Percentiles rank a stretch among this genome's conserved stretches.
These are phyloP conservation scores for Epistrophe grossulariae DNA, from an alignment of 2,888 invertebrate genomes.

Conservation along the genomic window DNA sequence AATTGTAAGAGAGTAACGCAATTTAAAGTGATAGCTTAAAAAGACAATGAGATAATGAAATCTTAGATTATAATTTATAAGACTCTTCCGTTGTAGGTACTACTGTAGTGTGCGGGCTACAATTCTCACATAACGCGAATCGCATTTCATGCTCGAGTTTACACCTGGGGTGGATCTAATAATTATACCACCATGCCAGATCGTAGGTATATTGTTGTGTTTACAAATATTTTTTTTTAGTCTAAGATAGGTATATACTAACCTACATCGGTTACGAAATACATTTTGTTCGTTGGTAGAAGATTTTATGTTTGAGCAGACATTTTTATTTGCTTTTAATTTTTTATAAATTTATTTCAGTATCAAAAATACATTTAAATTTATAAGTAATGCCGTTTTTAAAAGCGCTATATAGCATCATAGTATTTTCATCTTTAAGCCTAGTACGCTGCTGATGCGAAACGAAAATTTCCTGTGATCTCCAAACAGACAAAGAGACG, in stretches of 20 bases:
- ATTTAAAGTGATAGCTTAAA: constrained; percentile 31
- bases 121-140: constrained; percentile 33
- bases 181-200: constrained; percentile 1
- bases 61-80: constrained; percentile 23
- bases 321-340: no score
- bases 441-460: no score
- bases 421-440: no score
- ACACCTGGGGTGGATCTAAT: constrained; percentile 33
- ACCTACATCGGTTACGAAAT: neutral
- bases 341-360: no score
- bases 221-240: neutral
- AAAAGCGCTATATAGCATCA: no score
- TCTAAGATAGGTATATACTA: neutral
- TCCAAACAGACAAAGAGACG: no score
- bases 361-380: no score
- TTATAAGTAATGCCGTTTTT: no score
- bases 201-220: neutral
- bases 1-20: constrained; percentile 49
- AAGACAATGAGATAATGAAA: constrained; percentile 64
- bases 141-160: constrained; percentile 40
- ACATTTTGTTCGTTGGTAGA: neutral
- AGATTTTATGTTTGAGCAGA: neutral
- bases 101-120: neutral
- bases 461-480: no score
- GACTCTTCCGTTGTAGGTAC: neutral